Evolutionary conservation across 2,113 vertebrate species (phyloP), one percentile per base, ranked within the genome.

Genomic region (Marmota monax): DNA sequence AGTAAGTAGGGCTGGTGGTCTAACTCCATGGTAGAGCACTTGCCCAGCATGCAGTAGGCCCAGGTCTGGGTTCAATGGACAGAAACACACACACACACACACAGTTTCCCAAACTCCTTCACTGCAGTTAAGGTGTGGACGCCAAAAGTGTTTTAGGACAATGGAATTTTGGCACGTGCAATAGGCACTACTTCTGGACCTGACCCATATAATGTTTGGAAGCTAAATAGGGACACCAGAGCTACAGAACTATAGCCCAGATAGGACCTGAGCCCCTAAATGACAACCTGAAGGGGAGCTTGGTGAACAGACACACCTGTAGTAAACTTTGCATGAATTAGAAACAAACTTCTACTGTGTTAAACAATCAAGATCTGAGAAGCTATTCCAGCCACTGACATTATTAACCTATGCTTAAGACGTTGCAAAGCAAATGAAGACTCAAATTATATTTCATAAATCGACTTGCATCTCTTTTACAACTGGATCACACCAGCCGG

Each of bases 381-480:
- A n/a, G 7, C 18, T 63, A 3, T 39, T 51, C 79, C 0, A 84
- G 4, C 12, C 79, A 80, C 25, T 27, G 14, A 42, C 39, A 22
- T 27, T 88, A 94, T 39, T 77, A 92, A 87, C 23, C 67, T 25
- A 70, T 29, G 32, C n/a, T 25, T 73, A 88, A 48, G 51, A 5
- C 23, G 27, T 0, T 18, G 61, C 51, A 92, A 78, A 48, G 39
- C 76, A 87, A 94, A 45, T 87, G 61, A 76, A 95, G 95, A 95
- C 70, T 56, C 67, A 88, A 96, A 93, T 77, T 84, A 56, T 42
- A 82, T n/a, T 77, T 90, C 74, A 73, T 22, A n/a, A 97, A 79
- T 58, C 80, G 29, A 17, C 63, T 76, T 61, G 70, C 73, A 90
- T 88, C 67, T 91, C 67, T 82, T 58, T 76, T 69, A 58, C 5